phyloP scores from a whole-genome alignment of 2,113 vertebrate species.

The Accipiter cooperii region DNA sequence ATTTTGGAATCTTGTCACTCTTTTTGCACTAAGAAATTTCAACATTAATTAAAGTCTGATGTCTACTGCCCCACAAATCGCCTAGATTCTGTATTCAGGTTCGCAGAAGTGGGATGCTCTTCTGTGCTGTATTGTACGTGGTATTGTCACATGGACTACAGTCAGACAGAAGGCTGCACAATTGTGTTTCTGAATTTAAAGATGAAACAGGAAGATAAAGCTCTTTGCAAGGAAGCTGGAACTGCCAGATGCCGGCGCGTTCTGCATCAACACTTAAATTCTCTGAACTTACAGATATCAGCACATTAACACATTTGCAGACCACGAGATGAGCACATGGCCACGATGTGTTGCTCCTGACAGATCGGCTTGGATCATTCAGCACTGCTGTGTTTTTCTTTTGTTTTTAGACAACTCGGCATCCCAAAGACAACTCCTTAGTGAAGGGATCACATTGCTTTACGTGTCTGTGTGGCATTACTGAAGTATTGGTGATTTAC shows the following conservation, averaged over 20 bases:
- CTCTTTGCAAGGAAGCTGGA: not conserved
- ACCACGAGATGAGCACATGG: accelerated
- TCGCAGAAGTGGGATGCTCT: not conserved
- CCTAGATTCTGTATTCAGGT: not conserved
- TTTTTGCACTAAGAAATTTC: not conserved
- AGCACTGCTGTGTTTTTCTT: not conserved
- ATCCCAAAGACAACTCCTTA: not conserved
- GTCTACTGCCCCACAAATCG: not conserved
- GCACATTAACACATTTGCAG: not conserved
- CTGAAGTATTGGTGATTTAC: not conserved
- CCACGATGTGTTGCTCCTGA: not conserved
- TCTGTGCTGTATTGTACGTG: not conserved
- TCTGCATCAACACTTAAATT: not conserved
- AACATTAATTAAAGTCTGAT: not conserved
- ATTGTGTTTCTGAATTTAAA: not conserved
- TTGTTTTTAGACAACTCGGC: not conserved
- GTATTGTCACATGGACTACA: not conserved
- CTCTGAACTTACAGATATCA: not conserved
- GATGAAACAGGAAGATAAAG: not conserved
- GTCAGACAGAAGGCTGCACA: not conserved
- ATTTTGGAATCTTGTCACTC: not conserved
- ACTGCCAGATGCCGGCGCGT: not conserved
- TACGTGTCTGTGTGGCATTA: not conserved
- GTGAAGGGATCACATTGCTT: not conserved
- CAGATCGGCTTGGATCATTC: not conserved